Percentiles rank a stretch among this genome's conserved stretches.
Evolutionary conservation across 2,113 vertebrate genomes (phyloP).

Genomic region (Chaetodon trifascialis): DNA sequence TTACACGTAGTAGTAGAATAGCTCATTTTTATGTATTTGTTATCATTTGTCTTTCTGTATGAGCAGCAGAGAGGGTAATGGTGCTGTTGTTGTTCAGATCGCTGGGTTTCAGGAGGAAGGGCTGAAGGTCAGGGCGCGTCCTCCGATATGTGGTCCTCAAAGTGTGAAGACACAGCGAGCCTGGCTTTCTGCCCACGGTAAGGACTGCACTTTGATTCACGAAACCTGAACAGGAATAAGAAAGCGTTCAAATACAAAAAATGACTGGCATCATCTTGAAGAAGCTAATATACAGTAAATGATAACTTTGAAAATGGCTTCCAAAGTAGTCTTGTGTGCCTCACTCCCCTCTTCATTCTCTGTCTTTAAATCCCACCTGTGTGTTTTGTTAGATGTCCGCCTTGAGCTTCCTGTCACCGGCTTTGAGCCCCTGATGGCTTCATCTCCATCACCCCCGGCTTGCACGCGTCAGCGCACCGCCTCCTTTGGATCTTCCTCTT

Average conservation of each 20-base stretch:
- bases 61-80: neutral
- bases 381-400: conserved; percentile 71
- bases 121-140: conserved; percentile 77
- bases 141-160: conserved; percentile 83
- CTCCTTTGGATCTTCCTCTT: conserved; percentile 82
- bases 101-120: conserved; percentile 70
- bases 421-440: conserved; percentile 74
- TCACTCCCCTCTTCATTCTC: neutral
- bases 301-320: neutral
- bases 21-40: neutral
- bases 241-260: neutral
- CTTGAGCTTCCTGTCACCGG: conserved; percentile 52
- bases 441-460: conserved; percentile 65
- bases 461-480: conserved; percentile 66
- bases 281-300: no score
- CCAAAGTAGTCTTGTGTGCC: neutral
- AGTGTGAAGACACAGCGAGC: conserved; percentile 66
- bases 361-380: neutral
- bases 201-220: conserved; percentile 22
- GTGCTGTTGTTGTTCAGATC: conserved; percentile 56
- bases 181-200: conserved; percentile 83
- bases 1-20: neutral
- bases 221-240: neutral
- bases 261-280: neutral
- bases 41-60: neutral